Base-by-base conservation (phyloP, 1,140 invertebrate genomes). In the Drosophila ogumai region DNA sequence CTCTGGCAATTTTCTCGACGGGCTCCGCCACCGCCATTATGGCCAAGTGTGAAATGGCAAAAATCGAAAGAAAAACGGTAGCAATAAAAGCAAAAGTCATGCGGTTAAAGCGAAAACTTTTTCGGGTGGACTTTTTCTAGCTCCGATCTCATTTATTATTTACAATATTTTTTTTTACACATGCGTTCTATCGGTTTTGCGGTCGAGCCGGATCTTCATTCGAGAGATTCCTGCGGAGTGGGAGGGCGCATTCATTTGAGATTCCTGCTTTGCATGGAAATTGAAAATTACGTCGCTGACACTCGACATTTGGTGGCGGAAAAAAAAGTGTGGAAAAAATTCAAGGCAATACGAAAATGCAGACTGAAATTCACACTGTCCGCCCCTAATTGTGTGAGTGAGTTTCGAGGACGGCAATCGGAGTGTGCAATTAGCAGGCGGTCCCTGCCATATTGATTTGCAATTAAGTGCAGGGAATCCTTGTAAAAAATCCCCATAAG, bases 381-480 rank as follows among this genome's bases (percentile, higher is more conserved):
- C 50, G 32, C 52, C 50, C 10, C 50, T 38, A 54, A 54, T 36
- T 36, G 50, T 54, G 32, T 54, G 52, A 22, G 50, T 54, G 52
- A 17, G 44, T 25, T 41, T 36, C 13, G 32, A 54, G 66, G 7
- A 22, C 41, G 57, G 38, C 54, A 43, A 56, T 54, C 67, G 50
- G 25, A 76, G 76, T 64, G 50, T 38, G 72, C 85, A 88, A 88
- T 88, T 88, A 90, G 73, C 81, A 81, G 22, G 36, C 65, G 55
- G 61, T 54, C 60, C 56, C 57, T 71, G 66, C 34, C 68, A 57
- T 88, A 88, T 88, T 71, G 84, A 88, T 88, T 88, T 88, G 68
- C 74, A 84, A 88, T 88, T 84, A 90, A 78, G 73, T 50, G 28
- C 80, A 81, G 47, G 40, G 22, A 57, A 71, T 61, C 49, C 38